Percentiles rank a stretch among this genome's conserved stretches.
These are phyloP conservation scores for Cataglyphis albicans DNA, from an alignment of 2,888 invertebrate genomes.

Conservation along the genomic window DNA sequence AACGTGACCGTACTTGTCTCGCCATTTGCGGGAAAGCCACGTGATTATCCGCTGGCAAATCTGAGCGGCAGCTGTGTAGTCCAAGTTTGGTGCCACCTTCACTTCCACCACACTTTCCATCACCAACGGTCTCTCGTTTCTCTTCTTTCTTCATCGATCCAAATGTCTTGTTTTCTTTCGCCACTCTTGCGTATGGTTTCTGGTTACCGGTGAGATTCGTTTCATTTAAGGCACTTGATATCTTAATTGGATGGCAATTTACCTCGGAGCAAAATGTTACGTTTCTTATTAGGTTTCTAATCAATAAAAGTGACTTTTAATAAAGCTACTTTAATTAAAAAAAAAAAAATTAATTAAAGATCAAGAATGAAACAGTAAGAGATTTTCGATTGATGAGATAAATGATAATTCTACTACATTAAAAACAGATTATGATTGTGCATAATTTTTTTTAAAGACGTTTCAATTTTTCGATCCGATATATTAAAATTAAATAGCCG, in stretches of 20 bases:
- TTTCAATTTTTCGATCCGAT: neutral
- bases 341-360: neutral
- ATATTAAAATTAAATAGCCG: neutral
- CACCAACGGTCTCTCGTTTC: conserved; percentile 33
- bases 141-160: conserved; percentile 28
- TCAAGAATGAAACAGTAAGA: neutral
- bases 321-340: neutral
- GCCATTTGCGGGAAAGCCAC: conserved; percentile 84
- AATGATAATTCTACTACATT: neutral
- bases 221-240: conserved; percentile 82
- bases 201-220: conserved; percentile 61
- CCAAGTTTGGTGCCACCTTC: conserved; percentile 80
- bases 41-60: conserved; percentile 85
- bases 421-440: neutral
- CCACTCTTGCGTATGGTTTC: conserved; percentile 69
- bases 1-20: conserved; percentile 65
- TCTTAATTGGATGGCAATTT: conserved; percentile 83
- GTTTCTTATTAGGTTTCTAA: conserved; percentile 1
- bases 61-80: conserved; percentile 83
- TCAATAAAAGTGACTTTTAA: conserved; percentile 7
- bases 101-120: conserved; percentile 44
- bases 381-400: conserved; percentile 13
- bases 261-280: conserved; percentile 54
- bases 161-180: conserved; percentile 42
- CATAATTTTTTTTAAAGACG: neutral